Evolutionary conservation across 1,140 invertebrate genomes (phyloP).

Genomic region (Procambarus clarkii): DNA sequence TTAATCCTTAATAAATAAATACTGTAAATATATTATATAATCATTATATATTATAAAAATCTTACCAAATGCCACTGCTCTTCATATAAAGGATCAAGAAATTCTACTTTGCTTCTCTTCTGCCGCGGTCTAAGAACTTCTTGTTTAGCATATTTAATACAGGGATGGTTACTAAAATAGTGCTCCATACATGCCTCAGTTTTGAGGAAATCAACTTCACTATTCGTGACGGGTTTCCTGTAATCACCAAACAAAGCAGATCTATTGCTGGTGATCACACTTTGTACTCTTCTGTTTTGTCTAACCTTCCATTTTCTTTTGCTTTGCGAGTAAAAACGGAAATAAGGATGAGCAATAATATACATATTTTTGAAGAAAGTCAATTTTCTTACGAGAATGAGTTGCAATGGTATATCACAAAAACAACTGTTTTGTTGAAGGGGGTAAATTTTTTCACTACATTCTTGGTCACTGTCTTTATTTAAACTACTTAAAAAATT

Average conservation of each 20-base stretch:
- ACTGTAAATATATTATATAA: too few relatives aligned
- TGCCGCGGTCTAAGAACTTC: constrained; percentile 55
- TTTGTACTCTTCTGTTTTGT: constrained; percentile 27
- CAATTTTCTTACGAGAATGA: constrained; percentile 60
- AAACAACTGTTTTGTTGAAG: background rate
- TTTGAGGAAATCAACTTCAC: constrained; percentile 22
- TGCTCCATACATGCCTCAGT: constrained; percentile 39
- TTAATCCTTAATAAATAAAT: too few relatives aligned
- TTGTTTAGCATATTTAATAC: constrained; percentile 52
- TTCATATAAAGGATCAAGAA: constrained; percentile 65
- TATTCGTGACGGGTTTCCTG: background rate
- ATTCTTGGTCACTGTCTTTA: background rate
- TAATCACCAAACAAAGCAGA: background rate
- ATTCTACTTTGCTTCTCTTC: constrained; percentile 60
- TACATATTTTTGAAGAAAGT: constrained; percentile 48
- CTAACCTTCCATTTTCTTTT: constrained; percentile 22
- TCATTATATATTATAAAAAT: background rate
- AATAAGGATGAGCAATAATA: constrained; percentile 65
- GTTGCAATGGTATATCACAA: constrained; percentile 29
- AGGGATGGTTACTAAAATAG: constrained; percentile 44
- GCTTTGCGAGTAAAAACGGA: constrained; percentile 31
- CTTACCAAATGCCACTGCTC: constrained; percentile 72
- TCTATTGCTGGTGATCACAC: background rate
- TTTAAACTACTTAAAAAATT: constrained; percentile 2
- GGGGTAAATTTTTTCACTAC: background rate